Evolutionary conservation across 2,113 vertebrate genomes (phyloP).

Genomic region (Trematocara nigrifrons): DNA sequence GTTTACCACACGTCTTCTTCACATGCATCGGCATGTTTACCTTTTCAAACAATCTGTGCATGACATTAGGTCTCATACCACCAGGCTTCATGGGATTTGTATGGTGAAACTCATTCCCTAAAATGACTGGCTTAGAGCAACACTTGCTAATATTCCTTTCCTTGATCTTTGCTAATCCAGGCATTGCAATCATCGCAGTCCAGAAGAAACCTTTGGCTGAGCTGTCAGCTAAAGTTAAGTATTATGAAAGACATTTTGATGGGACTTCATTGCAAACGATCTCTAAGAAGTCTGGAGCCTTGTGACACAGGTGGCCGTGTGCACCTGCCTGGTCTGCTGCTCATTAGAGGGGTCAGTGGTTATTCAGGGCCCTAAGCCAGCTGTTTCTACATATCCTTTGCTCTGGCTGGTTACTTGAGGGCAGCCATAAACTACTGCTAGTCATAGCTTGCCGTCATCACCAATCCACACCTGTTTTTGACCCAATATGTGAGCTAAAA

Average conservation of each 20-base stretch:
- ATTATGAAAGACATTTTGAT: background rate
- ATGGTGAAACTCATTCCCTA: background rate
- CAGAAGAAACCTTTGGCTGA: background rate
- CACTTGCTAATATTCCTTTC: background rate
- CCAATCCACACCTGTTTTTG: conserved; percentile 43
- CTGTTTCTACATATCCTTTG: conserved; percentile 28
- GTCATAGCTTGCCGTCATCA: conserved; percentile 25
- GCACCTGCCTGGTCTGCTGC: conserved; percentile 29
- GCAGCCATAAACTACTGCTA: conserved; percentile 10
- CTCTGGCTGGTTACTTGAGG: background rate
- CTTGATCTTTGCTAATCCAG: background rate
- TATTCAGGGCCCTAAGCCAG: conserved; percentile 39
- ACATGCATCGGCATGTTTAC: conserved; percentile 23
- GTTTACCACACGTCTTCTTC: background rate
- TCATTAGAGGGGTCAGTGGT: conserved; percentile 22
- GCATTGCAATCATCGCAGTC: background rate
- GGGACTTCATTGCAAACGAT: background rate
- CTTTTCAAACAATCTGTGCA: conserved; percentile 5
- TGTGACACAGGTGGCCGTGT: conserved; percentile 37
- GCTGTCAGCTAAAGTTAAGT: background rate
- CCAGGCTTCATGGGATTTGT: background rate
- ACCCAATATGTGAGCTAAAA: conserved; percentile 6
- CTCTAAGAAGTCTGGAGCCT: conserved; percentile 17
- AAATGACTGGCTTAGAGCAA: background rate
- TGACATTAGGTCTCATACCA: background rate